Base-by-base conservation (phyloP, 1,140 invertebrate species). In the Camponotus floridanus region DNA sequence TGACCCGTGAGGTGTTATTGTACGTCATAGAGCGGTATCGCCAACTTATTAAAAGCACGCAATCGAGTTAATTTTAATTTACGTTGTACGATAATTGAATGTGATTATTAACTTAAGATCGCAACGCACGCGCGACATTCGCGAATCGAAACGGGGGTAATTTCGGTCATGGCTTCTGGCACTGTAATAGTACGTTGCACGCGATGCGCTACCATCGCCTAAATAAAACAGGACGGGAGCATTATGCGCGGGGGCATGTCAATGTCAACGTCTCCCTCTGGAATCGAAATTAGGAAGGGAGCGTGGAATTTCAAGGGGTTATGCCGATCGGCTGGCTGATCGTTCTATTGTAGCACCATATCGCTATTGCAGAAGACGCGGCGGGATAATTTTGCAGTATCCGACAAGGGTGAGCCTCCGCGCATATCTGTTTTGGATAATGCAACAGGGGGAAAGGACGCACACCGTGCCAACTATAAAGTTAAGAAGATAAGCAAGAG, bases 301-400 rank as follows among this genome's bases (percentile, higher is more conserved):
- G 88, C 55, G 57, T 9, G 80, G 88, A 86, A 87, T 90, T 90
- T 87, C 61, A 90, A 90, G 88, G 89, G 88, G 89, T 90, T 90
- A 87, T 78, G 45, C 45, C 36, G 88, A 88, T 88, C 87, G 71
- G 39, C 45, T 68, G 87, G 39, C 21, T 89, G 88, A 87, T 89
- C 88, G 85, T 68, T 86, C 88, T 80, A 73, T 83, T 71, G 87
- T 62, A 74, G 9, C 21, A 36, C 65, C 68, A 55, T 62, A 85
- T 85, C 87, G 68, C 36, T 42, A 64, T 59, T 33, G 39, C 51
- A 5, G 9, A 55, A 33, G 70, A 42, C 21, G 48, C 13, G n/a
- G 55, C 39, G 39, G 55, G 45, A 64, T 55, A 15, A 21, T 21
- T 39, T 39, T 11, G 31, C 26, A 1, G n/a, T 7, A 21, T 18